Conservation (phyloP, 2,888 invertebrate genomes). For the Chrysodeixis includens region DNA sequence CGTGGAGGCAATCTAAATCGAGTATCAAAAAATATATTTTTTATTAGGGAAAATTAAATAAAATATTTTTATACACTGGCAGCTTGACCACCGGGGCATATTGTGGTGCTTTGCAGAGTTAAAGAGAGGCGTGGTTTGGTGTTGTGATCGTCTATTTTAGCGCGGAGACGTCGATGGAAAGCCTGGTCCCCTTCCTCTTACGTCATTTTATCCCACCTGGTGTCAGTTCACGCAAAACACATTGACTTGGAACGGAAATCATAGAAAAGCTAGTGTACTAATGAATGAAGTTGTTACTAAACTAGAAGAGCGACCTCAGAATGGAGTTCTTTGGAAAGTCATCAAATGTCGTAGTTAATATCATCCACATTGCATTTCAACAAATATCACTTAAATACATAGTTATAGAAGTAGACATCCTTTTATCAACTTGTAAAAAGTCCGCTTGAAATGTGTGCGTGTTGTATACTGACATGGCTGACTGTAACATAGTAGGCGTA, state of each 20-base stretch:
- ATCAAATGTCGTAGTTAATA: conserved; percentile 25
- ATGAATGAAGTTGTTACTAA: conserved; percentile 10
- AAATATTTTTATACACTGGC: conserved; percentile 66
- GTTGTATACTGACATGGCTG: conserved; percentile 57
- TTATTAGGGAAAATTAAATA: conserved; percentile 53
- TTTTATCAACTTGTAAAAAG: conserved; percentile 55
- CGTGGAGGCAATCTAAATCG: conserved; percentile 17
- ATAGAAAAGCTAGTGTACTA: conserved; percentile 8
- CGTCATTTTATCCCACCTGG: conserved; percentile 41
- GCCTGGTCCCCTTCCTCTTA: conserved; percentile 24
- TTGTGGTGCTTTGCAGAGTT: conserved; percentile 84
- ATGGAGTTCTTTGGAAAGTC: conserved; percentile 30
- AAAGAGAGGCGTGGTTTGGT: conserved; percentile 69
- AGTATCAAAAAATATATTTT: conserved; percentile 55
- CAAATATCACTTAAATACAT: conserved; percentile 29
- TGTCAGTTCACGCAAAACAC: conserved; percentile 50
- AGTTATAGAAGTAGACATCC: conserved; percentile 47
- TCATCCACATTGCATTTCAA: conserved; percentile 27
- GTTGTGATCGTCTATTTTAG: conserved; percentile 72
- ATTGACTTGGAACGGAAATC: conserved; percentile 20
- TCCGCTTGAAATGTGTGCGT: conserved; percentile 54
- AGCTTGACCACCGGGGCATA: conserved; percentile 83
- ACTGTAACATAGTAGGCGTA: conserved; percentile 61
- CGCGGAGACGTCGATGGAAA: conserved; percentile 50
- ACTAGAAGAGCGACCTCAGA: conserved; percentile 19